Conservation (phyloP, 2,888 invertebrate genomes). For the Nipponacmea schrenckii region DNA sequence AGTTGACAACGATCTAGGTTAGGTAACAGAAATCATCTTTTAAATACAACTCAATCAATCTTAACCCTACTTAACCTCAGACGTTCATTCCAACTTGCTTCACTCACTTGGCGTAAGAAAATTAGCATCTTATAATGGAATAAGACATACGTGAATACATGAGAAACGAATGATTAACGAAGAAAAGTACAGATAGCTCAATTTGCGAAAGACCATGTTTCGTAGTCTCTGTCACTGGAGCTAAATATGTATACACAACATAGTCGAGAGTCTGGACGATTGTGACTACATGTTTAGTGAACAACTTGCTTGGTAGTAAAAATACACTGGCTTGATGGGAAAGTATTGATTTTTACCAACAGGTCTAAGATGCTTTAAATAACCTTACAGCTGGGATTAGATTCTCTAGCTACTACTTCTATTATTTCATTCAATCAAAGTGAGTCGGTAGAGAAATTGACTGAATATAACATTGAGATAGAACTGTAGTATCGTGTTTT, state of each 20-base stretch:
- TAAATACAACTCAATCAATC: background rate
- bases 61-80: background rate
- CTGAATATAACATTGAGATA: too few relatives aligned
- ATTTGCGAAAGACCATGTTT: conserved; percentile 6
- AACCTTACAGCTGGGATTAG: conserved; percentile 2
- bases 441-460: too few relatives aligned
- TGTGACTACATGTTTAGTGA: background rate
- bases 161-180: background rate
- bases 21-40: too few relatives aligned
- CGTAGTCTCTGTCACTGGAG: background rate
- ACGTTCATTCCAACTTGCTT: background rate
- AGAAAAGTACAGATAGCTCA: background rate
- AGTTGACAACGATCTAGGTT: too few relatives aligned
- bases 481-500: too few relatives aligned
- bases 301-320: background rate
- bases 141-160: background rate
- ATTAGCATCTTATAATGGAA: conserved; percentile 5
- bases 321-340: conserved; percentile 3
- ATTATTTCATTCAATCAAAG: too few relatives aligned
- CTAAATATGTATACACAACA: too few relatives aligned
- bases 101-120: background rate
- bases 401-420: too few relatives aligned
- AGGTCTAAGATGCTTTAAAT: background rate
- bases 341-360: background rate
- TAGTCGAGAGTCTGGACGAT: too few relatives aligned